phyloP scores from a whole-genome alignment of 1,140 invertebrate genomes.

The Maniola jurtina region DNA sequence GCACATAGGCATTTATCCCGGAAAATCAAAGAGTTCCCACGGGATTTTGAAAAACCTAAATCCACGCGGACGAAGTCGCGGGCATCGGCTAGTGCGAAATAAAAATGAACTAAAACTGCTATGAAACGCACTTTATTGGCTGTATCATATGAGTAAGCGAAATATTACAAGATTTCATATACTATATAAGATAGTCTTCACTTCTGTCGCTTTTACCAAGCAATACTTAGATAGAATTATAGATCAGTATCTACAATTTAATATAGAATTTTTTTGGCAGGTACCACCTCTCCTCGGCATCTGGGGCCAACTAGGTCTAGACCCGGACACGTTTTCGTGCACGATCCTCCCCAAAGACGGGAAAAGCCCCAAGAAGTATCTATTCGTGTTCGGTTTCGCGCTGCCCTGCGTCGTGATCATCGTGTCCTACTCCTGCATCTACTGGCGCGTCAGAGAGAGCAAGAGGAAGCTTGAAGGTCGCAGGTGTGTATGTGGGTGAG shows the following conservation, averaged over 20 bases:
- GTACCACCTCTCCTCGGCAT: conserved; percentile 88
- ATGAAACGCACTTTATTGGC: too few relatives aligned
- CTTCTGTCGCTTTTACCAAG: too few relatives aligned
- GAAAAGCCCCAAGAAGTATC: conserved; percentile 90
- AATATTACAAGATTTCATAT: too few relatives aligned
- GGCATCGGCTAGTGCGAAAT: too few relatives aligned
- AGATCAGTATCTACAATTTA: background rate
- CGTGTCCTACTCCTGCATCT: conserved; percentile 91
- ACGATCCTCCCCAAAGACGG: conserved; percentile 89
- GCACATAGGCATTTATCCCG: too few relatives aligned
- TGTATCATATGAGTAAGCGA: too few relatives aligned
- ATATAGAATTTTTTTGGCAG: conserved; percentile 58
- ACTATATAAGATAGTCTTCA: too few relatives aligned
- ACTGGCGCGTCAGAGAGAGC: conserved; percentile 86
- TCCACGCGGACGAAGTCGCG: too few relatives aligned
- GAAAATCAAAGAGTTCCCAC: too few relatives aligned
- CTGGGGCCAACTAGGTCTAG: conserved; percentile 90
- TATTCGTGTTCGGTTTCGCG: conserved; percentile 90
- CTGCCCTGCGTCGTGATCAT: conserved; percentile 90
- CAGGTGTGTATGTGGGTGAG: conserved; percentile 79
- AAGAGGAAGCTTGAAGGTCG: conserved; percentile 84
- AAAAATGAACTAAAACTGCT: too few relatives aligned
- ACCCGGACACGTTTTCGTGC: conserved; percentile 89
- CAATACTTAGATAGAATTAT: background rate
- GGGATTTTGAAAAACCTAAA: too few relatives aligned